Percentiles rank a stretch among this genome's conserved stretches.
These are phyloP conservation scores for Orthosia cruda DNA, from an alignment of 2,888 invertebrate species.

Conservation along the genomic window DNA sequence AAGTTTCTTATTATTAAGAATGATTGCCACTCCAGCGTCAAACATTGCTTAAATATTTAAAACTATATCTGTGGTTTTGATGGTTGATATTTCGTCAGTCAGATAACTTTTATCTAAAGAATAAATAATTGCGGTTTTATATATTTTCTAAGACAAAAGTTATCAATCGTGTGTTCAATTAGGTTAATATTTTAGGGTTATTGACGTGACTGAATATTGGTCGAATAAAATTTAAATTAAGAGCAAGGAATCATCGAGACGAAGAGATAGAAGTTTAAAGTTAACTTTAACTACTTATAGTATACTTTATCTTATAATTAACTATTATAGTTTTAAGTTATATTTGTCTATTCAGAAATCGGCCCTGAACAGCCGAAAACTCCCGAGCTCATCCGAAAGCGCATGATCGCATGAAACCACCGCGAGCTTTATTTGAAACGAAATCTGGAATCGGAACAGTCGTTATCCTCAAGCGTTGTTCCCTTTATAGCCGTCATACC, in stretches of 20 bases:
- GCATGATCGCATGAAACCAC: constrained; percentile 30
- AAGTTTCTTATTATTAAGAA: constrained; percentile 8
- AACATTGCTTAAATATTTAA: constrained; percentile 5
- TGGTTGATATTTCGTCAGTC: background rate
- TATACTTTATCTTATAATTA: no score
- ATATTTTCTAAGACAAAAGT: no score
- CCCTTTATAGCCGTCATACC: constrained; percentile 61
- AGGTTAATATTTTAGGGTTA: no score
- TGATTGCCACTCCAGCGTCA: constrained; percentile 1
- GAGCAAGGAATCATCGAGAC: no score
- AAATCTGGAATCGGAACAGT: constrained; percentile 56
- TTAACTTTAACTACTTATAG: no score
- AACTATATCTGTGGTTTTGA: background rate
- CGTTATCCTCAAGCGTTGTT: constrained; percentile 62
- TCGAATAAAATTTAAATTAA: no score
- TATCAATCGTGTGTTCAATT: no score
- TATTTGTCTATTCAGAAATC: no score
- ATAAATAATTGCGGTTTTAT: no score
- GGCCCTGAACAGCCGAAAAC: background rate
- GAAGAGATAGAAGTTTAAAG: no score
- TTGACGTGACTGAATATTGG: no score
- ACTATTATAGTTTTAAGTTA: no score
- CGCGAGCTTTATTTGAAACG: constrained; percentile 39
- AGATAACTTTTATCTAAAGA: background rate
- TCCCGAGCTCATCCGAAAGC: background rate